Evolutionary conservation across 2,113 vertebrate species (phyloP).

Genomic region (Toxotes jaculatrix): DNA sequence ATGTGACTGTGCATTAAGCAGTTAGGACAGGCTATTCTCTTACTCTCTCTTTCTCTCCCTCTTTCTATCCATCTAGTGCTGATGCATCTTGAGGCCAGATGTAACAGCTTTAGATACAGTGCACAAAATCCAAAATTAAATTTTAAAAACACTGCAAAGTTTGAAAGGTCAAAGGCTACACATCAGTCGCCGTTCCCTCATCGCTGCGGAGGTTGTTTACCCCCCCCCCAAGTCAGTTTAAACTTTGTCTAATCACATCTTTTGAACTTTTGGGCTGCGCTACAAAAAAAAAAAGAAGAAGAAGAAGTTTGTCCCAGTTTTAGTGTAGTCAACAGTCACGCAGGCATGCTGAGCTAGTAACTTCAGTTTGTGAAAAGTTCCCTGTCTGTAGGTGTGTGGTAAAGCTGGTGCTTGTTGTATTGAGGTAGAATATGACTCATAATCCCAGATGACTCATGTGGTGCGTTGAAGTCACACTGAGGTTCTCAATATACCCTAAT

Average conservation of each 20-base stretch:
- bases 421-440: constrained; percentile 74
- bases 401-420: constrained; percentile 54
- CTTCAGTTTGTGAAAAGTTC: constrained; percentile 70
- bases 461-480: constrained; percentile 60
- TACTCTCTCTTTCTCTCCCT: too few relatives aligned
- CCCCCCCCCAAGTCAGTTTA: constrained; percentile 17
- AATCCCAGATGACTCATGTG: constrained; percentile 74
- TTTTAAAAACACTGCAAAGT: constrained; percentile 1
- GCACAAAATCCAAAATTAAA: not conserved
- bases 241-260: constrained; percentile 45
- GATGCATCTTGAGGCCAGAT: not conserved
- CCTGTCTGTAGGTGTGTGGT: constrained; percentile 74
- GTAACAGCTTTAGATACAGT: not conserved
- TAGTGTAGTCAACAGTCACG: constrained; percentile 24
- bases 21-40: not conserved
- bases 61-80: not conserved
- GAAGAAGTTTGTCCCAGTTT: constrained; percentile 67
- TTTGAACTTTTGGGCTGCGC: constrained; percentile 31
- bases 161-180: constrained; percentile 37
- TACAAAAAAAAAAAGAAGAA: constrained; percentile 21
- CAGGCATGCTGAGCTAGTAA: constrained; percentile 46
- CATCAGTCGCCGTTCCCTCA: not conserved
- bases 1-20: constrained; percentile 3
- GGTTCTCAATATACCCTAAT: constrained; percentile 53
- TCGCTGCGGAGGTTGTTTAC: not conserved